Evolutionary conservation across 1,140 invertebrate species (phyloP).

Genomic region (Palaemon carinicauda): DNA sequence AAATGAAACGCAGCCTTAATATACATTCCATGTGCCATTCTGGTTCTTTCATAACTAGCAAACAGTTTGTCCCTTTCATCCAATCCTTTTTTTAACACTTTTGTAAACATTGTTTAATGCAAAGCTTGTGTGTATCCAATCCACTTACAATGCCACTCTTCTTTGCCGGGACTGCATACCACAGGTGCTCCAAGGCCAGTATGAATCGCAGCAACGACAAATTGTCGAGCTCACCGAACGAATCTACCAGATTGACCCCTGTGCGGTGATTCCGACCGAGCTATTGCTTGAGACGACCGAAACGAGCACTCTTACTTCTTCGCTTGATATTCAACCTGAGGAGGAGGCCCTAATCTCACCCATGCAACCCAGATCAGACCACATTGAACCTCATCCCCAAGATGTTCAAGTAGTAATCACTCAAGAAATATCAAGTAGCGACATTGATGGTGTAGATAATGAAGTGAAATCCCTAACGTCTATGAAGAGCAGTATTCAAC

Average conservation of each 20-base stretch:
- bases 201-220: constrained; percentile 59
- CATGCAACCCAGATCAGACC: neutral
- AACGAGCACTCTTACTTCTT: constrained; percentile 52
- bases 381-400: neutral
- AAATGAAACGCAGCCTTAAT: constrained; percentile 59
- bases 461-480: constrained; percentile 42
- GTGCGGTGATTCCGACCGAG: constrained; percentile 57
- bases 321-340: constrained; percentile 21
- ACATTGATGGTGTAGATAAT: constrained; percentile 27
- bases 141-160: constrained; percentile 59
- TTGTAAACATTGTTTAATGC: constrained; percentile 51
- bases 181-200: constrained; percentile 60
- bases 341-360: constrained; percentile 23
- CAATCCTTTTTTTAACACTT: constrained; percentile 53
- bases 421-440: constrained; percentile 19
- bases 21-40: constrained; percentile 55
- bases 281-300: constrained; percentile 52
- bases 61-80: constrained; percentile 44
- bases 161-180: constrained; percentile 60
- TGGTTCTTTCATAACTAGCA: constrained; percentile 49
- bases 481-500: neutral
- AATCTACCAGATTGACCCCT: constrained; percentile 60
- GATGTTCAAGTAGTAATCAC: constrained; percentile 46
- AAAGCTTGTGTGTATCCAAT: constrained; percentile 56
- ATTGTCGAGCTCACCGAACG: constrained; percentile 60